Evolutionary conservation across 2,113 vertebrate species (phyloP).

Genomic region (Melanerpes aurifrons): DNA sequence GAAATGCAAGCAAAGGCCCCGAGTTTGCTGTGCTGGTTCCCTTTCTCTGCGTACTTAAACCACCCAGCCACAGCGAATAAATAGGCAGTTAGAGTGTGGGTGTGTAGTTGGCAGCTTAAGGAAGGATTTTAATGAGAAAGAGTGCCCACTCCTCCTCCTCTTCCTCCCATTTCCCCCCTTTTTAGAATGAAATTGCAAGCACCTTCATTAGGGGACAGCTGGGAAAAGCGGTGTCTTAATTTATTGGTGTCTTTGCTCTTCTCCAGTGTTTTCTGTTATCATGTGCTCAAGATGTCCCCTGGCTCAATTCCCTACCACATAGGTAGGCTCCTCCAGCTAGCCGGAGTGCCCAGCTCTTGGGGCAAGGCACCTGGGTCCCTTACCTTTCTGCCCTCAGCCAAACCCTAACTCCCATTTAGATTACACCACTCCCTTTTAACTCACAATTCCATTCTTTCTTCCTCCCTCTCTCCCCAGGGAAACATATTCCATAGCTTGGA

Average conservation of each 20-base stretch:
- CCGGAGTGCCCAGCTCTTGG: not conserved
- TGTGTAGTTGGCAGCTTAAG: not conserved
- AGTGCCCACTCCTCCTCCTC: not conserved
- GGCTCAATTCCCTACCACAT: not conserved
- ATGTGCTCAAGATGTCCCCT: accelerated
- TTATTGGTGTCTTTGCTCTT: not conserved
- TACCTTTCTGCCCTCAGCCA: not conserved
- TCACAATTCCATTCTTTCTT: not conserved
- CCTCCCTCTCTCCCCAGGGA: not conserved
- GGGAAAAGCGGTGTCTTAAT: not conserved
- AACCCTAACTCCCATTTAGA: not conserved
- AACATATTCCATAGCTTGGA: not conserved
- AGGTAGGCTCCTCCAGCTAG: not conserved
- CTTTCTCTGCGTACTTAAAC: not conserved
- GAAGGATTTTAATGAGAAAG: constrained; percentile 40
- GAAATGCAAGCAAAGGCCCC: not conserved
- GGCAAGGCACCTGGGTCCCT: accelerated
- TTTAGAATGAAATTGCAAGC: not conserved
- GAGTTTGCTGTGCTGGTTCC: not conserved
- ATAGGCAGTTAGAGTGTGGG: not conserved
- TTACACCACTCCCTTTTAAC: not conserved
- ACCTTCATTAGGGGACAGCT: not conserved
- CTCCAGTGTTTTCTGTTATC: not conserved
- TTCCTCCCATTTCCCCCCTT: not conserved
- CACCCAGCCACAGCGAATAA: not conserved